Conservation (phyloP, 2,113 vertebrate genomes). For the Corythaixoides concolor region DNA sequence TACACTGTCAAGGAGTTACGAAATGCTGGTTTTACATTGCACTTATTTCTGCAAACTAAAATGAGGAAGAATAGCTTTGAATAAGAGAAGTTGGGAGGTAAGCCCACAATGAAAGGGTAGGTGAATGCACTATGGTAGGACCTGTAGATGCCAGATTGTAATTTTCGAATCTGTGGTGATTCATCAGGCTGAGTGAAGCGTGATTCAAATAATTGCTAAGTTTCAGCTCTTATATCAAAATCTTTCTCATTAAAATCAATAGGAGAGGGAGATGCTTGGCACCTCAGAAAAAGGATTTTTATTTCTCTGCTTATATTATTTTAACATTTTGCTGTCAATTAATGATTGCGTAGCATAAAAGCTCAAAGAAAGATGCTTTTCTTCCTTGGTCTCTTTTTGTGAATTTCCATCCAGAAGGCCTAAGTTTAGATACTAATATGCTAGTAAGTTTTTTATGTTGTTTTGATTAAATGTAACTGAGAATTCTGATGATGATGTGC, state of each 20-base stretch:
- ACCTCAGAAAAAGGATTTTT: background rate
- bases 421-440: background rate
- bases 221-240: background rate
- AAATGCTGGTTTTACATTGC: background rate
- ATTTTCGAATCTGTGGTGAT: background rate
- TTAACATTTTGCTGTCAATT: background rate
- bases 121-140: background rate
- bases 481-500: background rate
- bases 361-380: background rate
- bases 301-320: background rate
- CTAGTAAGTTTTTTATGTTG: background rate
- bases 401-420: background rate
- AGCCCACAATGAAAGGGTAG: no score
- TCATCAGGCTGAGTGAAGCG: background rate
- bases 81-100: background rate
- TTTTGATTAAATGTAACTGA: background rate
- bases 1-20: background rate
- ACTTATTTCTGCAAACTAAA: background rate
- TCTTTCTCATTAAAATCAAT: background rate
- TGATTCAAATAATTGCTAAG: background rate
- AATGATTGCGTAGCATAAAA: background rate
- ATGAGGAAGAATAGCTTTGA: background rate
- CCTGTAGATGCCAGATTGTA: background rate
- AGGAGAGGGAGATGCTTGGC: background rate
- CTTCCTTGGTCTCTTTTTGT: background rate